These are phyloP conservation scores for Eupithecia pulchellata DNA, from an alignment of 2,888 invertebrate species.

Conservation along the genomic window DNA sequence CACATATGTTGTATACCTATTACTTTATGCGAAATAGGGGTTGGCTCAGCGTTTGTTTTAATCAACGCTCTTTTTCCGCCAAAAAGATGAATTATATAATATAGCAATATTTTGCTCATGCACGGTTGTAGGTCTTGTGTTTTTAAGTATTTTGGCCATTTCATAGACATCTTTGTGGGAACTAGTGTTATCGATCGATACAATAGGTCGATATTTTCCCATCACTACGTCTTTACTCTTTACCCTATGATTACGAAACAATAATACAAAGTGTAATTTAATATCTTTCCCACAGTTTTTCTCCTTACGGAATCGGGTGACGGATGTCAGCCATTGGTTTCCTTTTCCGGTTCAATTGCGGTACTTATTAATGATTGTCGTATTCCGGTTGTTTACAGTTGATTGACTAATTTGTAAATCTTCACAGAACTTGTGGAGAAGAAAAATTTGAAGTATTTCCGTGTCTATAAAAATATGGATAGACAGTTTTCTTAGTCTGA, in stretches of 20 bases:
- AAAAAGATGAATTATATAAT: no score
- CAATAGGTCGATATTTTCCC: slow-evolving; percentile 16
- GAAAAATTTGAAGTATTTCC: neutral
- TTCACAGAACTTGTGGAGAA: neutral
- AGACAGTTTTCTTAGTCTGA: neutral
- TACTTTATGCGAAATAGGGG: no score
- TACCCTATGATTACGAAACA: slow-evolving; percentile 28
- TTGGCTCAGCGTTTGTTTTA: no score
- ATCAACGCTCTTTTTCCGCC: no score
- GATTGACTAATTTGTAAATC: neutral
- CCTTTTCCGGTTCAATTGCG: slow-evolving; percentile 34
- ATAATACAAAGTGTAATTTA: slow-evolving; percentile 2
- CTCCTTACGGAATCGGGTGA: slow-evolving; percentile 32
- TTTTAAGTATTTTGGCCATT: no score
- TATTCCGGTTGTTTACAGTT: slow-evolving; percentile 1
- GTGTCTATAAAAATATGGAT: neutral
- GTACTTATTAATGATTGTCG: slow-evolving; percentile 24
- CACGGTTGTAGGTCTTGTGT: no score
- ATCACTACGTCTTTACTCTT: slow-evolving; percentile 16
- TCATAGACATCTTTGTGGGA: neutral
- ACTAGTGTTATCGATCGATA: neutral
- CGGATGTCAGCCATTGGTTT: slow-evolving; percentile 35
- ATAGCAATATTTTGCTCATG: no score
- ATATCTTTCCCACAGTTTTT: slow-evolving; percentile 30
- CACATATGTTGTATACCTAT: no score